Percentiles rank a stretch among this genome's conserved stretches.
Evolutionary conservation across 2,888 invertebrate species (phyloP).

Genomic region (Fissipunctia ypsillon): DNA sequence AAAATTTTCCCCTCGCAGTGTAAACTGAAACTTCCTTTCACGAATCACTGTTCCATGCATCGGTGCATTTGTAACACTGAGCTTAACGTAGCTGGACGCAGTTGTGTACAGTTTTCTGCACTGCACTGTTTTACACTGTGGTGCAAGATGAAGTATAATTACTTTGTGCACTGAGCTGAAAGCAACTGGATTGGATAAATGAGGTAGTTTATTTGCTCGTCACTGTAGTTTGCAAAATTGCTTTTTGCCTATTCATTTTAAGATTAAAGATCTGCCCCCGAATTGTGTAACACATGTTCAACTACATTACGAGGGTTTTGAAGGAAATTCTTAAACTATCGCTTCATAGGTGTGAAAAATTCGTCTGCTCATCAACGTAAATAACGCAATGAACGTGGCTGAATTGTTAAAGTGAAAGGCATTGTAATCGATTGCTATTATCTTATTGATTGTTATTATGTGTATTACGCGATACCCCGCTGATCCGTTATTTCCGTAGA

Average conservation of each 20-base stretch:
- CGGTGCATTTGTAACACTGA: constrained; percentile 21
- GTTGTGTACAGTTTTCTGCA: constrained; percentile 36
- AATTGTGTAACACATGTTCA: no score
- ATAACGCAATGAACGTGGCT: no score
- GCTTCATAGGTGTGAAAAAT: no score
- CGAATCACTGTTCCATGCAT: constrained; percentile 28
- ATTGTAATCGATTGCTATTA: no score
- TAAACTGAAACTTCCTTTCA: constrained; percentile 30
- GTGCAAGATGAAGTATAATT: constrained; percentile 41
- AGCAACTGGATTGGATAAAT: constrained; percentile 6
- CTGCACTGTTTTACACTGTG: constrained; percentile 37
- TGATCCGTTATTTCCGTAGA: no score
- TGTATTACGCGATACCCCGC: no score
- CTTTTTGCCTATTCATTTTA: background rate
- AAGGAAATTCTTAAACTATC: no score
- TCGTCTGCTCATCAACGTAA: no score
- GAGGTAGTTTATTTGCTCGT: constrained; percentile 26
- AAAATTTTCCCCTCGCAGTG: constrained; percentile 18
- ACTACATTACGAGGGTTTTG: no score
- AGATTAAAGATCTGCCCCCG: background rate
- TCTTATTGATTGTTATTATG: no score
- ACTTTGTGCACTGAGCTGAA: constrained; percentile 25
- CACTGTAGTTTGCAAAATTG: background rate
- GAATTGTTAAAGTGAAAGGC: no score
- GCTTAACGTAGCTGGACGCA: constrained; percentile 24